A percentile compares a stretch with the other conserved stretches of the same genome.
These are phyloP conservation scores for Loripinus fragilis DNA, from an alignment of 2,888 invertebrate species.

Conservation along the genomic window DNA sequence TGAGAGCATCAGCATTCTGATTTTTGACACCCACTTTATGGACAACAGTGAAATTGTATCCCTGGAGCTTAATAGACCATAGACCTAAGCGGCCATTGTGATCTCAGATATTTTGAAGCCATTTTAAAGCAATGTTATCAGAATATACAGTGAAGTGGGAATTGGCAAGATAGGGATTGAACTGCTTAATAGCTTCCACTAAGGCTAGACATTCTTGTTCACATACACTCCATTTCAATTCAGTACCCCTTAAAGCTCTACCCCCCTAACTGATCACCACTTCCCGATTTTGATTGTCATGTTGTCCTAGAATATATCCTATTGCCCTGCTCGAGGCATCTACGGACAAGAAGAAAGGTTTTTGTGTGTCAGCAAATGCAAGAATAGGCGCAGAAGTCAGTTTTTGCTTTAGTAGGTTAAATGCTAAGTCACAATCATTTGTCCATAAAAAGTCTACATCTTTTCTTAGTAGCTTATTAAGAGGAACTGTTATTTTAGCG, in stretches of 20 bases:
- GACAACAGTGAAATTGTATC: neutral
- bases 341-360: conserved; percentile 53
- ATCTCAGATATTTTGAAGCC: conserved; percentile 39
- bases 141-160: conserved; percentile 44
- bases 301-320: conserved; percentile 58
- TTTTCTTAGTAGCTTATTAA: conserved; percentile 47
- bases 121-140: conserved; percentile 45
- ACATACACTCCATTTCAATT: conserved; percentile 37
- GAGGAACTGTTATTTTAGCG: conserved; percentile 43
- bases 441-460: conserved; percentile 35
- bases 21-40: neutral
- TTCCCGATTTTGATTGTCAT: conserved; percentile 33
- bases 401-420: conserved; percentile 64
- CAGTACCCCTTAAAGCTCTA: conserved; percentile 33
- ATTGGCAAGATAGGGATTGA: conserved; percentile 42
- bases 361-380: conserved; percentile 49
- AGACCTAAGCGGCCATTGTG: conserved; percentile 31
- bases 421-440: conserved; percentile 23
- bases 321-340: conserved; percentile 50
- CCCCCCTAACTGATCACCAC: conserved; percentile 54
- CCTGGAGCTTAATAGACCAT: conserved; percentile 31
- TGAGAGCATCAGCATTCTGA: neutral
- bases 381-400: conserved; percentile 55
- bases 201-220: conserved; percentile 58
- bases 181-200: conserved; percentile 49